These are phyloP conservation scores for Dicerorhinus sumatrensis DNA, from an alignment of 2,113 vertebrate species.

Conservation along the genomic window DNA sequence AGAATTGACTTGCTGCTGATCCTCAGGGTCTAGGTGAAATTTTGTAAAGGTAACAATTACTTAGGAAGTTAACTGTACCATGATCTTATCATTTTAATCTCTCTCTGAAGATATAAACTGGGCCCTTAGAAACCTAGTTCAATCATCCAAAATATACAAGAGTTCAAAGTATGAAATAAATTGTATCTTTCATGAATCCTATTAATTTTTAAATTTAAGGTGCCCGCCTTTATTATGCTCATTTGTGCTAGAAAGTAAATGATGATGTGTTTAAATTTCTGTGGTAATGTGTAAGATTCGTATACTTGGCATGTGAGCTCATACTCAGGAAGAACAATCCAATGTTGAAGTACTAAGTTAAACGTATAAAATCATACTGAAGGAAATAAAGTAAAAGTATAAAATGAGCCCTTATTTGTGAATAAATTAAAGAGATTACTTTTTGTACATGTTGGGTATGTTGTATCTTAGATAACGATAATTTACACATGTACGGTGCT, in stretches of 20 bases:
- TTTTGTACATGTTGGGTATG: not conserved
- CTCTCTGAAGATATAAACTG: not conserved
- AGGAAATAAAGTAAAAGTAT: not conserved
- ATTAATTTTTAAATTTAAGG: slow-evolving; percentile 41
- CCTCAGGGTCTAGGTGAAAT: not conserved
- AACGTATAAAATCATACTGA: not conserved
- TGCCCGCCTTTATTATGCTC: not conserved
- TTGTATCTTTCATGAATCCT: slow-evolving; percentile 1
- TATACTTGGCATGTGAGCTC: not conserved
- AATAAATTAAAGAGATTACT: not conserved
- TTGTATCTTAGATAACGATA: slow-evolving; percentile 29
- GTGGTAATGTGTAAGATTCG: not conserved
- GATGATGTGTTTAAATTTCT: not conserved
- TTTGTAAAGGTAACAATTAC: slow-evolving; percentile 47
- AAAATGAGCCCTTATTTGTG: not conserved
- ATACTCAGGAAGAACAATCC: not conserved
- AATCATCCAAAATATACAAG: not conserved
- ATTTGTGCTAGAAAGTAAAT: not conserved
- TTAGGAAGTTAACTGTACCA: not conserved
- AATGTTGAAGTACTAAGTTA: not conserved
- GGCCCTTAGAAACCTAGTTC: not conserved
- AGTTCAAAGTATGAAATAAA: not conserved
- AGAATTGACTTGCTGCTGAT: not conserved
- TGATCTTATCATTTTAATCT: slow-evolving; percentile 47
- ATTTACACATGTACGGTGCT: not conserved